These are phyloP conservation scores for Trichopoda pennipes DNA, from an alignment of 2,888 invertebrate species.

Conservation along the genomic window DNA sequence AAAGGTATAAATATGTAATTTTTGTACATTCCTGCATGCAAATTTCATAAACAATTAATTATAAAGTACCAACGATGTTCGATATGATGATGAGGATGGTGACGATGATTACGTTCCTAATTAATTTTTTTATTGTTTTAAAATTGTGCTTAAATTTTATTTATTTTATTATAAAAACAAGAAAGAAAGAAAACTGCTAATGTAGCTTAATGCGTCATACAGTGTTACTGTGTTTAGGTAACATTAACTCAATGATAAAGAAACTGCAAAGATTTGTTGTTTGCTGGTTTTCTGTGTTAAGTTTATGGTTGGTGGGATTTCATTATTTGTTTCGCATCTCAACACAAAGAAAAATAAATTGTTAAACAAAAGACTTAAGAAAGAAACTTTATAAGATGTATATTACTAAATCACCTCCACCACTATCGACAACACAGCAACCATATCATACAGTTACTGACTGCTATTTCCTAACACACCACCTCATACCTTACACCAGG, in stretches of 20 bases:
- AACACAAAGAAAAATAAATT: constrained; percentile 42
- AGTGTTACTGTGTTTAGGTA: constrained; percentile 2
- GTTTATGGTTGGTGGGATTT: neutral
- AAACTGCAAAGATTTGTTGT: constrained; percentile 3
- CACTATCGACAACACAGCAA: constrained; percentile 11
- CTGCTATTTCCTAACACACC: constrained; percentile 17
- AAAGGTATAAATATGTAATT: constrained; percentile 39
- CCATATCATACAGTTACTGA: constrained; percentile 36
- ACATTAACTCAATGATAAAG: constrained; percentile 31
- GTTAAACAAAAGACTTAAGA: constrained; percentile 61
- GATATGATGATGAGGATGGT: constrained; percentile 16
- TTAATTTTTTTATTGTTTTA: neutral
- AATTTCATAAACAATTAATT: constrained; percentile 40
- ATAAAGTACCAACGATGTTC: neutral
- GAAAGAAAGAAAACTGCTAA: constrained; percentile 17
- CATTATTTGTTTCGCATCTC: neutral
- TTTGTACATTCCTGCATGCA: constrained; percentile 27
- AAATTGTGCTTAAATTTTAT: constrained; percentile 9
- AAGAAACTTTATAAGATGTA: constrained; percentile 53
- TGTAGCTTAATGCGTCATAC: neutral
- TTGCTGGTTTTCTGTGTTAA: neutral
- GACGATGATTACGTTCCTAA: constrained; percentile 27
- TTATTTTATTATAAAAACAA: neutral
- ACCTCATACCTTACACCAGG: constrained; percentile 26
- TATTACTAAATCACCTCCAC: constrained; percentile 60